Evolutionary conservation across 2,797 vertebrate genomes (phyloP).

Genomic region (Pangasius djambal): DNA sequence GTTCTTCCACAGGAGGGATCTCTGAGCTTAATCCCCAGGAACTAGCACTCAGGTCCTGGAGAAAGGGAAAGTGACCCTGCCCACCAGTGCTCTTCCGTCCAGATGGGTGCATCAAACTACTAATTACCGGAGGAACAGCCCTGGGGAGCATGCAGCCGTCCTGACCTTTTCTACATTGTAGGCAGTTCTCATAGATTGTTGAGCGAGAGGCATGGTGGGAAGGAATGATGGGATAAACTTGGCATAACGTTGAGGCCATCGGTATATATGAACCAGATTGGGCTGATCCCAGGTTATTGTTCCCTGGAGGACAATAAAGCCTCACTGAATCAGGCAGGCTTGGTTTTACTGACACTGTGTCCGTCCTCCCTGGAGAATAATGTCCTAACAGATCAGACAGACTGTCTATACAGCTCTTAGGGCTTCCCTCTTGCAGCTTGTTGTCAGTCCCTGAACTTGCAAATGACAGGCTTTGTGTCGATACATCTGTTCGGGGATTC

Average conservation of each 20-base stretch:
- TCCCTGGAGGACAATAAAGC: not conserved
- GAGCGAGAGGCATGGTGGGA: constrained; percentile 32
- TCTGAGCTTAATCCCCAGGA: not conserved
- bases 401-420: constrained; percentile 58
- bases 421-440: constrained; percentile 53
- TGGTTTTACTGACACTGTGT: not conserved
- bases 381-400: constrained; percentile 66
- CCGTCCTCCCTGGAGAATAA: constrained; percentile 45
- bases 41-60: not conserved
- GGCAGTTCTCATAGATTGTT: constrained; percentile 73
- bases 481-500: constrained; percentile 39
- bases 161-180: constrained; percentile 65
- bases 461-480: constrained; percentile 3
- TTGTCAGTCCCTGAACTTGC: constrained; percentile 29
- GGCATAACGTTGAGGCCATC: constrained; percentile 63
- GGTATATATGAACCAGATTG: constrained; percentile 62
- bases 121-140: constrained; percentile 6
- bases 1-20: not conserved
- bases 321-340: constrained; percentile 2
- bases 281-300: not conserved
- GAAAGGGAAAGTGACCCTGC: not conserved
- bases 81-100: not conserved
- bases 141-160: constrained; percentile 49
- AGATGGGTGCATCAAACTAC: not conserved
- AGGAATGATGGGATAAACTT: not conserved